phyloP scores from a whole-genome alignment of 2,797 vertebrate species.

The Heteromormyrus szaboi region DNA sequence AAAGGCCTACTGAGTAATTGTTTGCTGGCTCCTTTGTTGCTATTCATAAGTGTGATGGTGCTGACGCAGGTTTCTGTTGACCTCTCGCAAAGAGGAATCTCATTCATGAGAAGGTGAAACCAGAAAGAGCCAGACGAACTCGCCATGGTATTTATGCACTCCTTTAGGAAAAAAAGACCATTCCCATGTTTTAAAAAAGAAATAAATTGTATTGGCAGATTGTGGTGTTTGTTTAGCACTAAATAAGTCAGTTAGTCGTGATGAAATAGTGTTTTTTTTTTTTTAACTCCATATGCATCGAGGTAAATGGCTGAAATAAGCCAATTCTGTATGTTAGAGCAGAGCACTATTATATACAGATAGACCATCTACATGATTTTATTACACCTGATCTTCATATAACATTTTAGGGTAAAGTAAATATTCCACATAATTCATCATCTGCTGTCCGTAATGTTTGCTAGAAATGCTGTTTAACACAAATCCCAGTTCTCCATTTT shows the following conservation, averaged over 20 bases:
- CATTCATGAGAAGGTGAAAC: neutral
- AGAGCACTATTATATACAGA: neutral
- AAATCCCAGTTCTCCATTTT: neutral
- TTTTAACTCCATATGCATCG: neutral
- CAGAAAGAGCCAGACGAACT: neutral
- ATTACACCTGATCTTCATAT: neutral
- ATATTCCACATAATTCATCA: neutral
- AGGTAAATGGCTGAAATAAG: neutral
- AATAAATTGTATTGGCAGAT: neutral
- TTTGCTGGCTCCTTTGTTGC: neutral
- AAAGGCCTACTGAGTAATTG: neutral
- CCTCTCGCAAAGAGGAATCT: neutral
- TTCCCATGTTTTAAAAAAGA: neutral
- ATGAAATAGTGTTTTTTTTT: neutral
- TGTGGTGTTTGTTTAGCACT: neutral
- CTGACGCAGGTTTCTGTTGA: neutral
- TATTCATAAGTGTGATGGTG: neutral
- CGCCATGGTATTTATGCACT: neutral
- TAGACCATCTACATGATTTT: neutral
- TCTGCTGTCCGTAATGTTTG: neutral
- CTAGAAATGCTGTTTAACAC: neutral
- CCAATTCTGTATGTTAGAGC: neutral
- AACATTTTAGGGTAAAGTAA: neutral
- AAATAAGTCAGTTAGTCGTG: neutral
- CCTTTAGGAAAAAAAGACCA: neutral